phyloP scores from a whole-genome alignment of 2,113 vertebrate species.

The Malaclemys terrapin region DNA sequence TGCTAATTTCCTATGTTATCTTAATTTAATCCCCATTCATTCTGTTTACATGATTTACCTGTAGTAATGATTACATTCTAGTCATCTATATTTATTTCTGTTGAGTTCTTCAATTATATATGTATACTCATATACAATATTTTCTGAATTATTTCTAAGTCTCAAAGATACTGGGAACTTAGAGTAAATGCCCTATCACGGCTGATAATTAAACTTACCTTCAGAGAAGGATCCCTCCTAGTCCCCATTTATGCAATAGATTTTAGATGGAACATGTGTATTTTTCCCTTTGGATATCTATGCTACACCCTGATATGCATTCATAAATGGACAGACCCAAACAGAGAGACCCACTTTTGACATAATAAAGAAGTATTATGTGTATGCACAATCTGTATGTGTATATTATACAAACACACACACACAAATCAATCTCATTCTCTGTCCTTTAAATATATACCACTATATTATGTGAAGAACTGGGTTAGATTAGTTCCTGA shows the following conservation, averaged over 20 bases:
- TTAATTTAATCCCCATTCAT: not conserved
- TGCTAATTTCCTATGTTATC: not conserved
- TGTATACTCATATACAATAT: not conserved
- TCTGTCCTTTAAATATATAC: not conserved
- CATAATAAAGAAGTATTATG: not conserved
- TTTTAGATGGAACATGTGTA: not conserved
- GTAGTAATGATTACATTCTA: not conserved
- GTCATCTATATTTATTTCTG: not conserved
- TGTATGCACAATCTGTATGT: too few relatives aligned
- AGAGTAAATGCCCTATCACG: not conserved
- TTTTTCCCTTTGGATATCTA: not conserved
- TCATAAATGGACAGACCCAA: too few relatives aligned
- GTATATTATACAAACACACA: too few relatives aligned
- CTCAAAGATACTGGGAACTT: not conserved
- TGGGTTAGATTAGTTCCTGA: not conserved
- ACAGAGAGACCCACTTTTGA: not conserved
- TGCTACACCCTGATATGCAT: not conserved
- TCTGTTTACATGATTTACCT: not conserved
- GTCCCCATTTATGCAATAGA: not conserved
- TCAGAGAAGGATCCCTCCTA: rapidly evolving
- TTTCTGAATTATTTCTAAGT: not conserved
- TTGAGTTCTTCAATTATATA: not conserved
- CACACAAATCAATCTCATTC: not conserved
- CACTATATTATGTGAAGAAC: rapidly evolving
- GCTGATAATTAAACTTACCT: not conserved